Evolutionary conservation across 1,140 invertebrate genomes (phyloP).

Genomic region (Heliconius melpomene): DNA sequence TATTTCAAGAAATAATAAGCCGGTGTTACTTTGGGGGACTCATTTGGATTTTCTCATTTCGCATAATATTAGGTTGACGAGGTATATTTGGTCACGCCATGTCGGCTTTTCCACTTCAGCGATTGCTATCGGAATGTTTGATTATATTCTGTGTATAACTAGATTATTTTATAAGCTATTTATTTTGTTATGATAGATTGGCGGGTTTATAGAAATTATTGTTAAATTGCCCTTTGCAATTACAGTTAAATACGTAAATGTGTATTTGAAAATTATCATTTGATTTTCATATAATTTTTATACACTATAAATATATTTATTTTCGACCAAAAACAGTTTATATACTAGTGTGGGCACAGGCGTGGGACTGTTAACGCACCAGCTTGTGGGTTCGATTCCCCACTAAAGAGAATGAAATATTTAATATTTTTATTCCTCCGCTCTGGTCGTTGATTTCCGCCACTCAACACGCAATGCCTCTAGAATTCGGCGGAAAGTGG

Average conservation of each 20-base stretch:
- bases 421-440: no score
- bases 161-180: conserved; percentile 28
- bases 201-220: neutral
- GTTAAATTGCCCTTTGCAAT: neutral
- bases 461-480: no score
- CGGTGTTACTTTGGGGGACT: conserved; percentile 57
- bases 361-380: no score
- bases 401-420: no score
- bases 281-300: no score
- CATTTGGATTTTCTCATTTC: conserved; percentile 67
- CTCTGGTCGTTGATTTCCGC: no score
- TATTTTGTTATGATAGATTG: neutral
- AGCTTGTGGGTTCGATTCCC: no score
- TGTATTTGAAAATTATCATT: neutral
- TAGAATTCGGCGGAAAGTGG: no score
- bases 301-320: no score
- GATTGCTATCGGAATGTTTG: conserved; percentile 50
- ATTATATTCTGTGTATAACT: conserved; percentile 45
- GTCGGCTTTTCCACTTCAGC: conserved; percentile 52
- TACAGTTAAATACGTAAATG: neutral
- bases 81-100: conserved; percentile 63
- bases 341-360: no score
- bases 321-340: no score
- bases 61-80: conserved; percentile 62
- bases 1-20: conserved; percentile 63